Conservation (phyloP, 2,113 vertebrate species). For the Epinephelus lanceolatus region DNA sequence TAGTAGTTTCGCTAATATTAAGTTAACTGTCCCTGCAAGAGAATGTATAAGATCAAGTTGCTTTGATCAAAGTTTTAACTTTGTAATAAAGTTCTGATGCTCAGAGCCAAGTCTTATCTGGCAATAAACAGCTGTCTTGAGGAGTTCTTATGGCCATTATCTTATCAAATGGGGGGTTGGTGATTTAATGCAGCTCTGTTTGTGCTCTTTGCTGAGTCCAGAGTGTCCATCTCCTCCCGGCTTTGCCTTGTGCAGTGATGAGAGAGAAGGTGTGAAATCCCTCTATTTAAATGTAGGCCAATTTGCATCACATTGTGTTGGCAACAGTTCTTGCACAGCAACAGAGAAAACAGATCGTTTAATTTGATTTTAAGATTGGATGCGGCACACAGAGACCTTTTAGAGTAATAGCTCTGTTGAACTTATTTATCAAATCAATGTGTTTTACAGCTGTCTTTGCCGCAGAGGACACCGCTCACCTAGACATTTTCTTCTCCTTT, state of each 20-base stretch:
- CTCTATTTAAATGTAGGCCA: slow-evolving; percentile 55
- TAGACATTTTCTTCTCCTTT: slow-evolving; percentile 8
- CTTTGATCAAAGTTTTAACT: neutral
- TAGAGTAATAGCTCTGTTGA: slow-evolving; percentile 23
- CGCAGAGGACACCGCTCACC: slow-evolving; percentile 15
- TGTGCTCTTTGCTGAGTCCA: slow-evolving; percentile 47
- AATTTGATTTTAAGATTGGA: slow-evolving; percentile 67
- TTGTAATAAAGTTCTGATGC: neutral
- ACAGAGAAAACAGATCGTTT: slow-evolving; percentile 58
- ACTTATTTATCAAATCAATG: slow-evolving; percentile 62
- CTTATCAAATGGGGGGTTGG: slow-evolving; percentile 12
- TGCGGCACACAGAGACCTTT: slow-evolving; percentile 48
- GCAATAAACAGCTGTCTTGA: slow-evolving; percentile 21
- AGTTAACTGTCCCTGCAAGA: neutral
- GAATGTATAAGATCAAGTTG: neutral
- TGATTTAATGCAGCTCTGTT: slow-evolving; percentile 29
- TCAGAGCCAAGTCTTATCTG: neutral
- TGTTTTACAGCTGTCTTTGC: slow-evolving; percentile 54
- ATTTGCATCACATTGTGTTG: slow-evolving; percentile 78
- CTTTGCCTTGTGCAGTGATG: slow-evolving; percentile 16
- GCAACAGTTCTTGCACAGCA: slow-evolving; percentile 53
- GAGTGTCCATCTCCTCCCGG: slow-evolving; percentile 57
- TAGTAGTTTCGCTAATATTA: neutral
- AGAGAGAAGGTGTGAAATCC: slow-evolving; percentile 65
- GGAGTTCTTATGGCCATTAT: slow-evolving; percentile 21